Base-by-base conservation (phyloP, 2,888 invertebrate genomes). In the Nymphalis polychloros region DNA sequence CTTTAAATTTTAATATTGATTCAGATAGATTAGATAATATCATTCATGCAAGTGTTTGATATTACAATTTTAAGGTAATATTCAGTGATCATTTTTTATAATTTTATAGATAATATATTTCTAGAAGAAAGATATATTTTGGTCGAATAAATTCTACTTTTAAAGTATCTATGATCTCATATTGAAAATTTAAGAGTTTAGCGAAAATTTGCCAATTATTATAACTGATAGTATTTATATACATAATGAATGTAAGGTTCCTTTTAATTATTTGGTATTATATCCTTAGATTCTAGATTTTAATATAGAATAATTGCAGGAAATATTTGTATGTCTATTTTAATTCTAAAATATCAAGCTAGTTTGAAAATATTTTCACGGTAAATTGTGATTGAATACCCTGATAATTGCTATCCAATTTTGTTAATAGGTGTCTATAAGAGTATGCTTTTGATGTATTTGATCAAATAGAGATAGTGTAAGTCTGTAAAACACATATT, bases 131-230 rank as follows among this genome's bases (percentile, higher is more conserved):
- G 17, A 20, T 47, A 59, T 46, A 23, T 46, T 46, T 23, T 16
- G 16, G 46, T 47, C 16, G 41, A 59, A 23, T 23, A 46, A 46
- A 20, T 35, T 41, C 6, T 35, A 59, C n/a, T 63, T 19, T 47
- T 5, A 49, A 23, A 59, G 35, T 19, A 17, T 23, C 61, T 13
- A 47, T 50, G 61, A 52, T 63, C 50, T 46, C 23, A 41, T 59
- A 41, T 53, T 61, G 62, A 31, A 49, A 57, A 41, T 6, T 65
- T 62, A 71, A 62, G 55, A 55, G 31, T 55, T 55, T 31, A 64
- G 67, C 64, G 66, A 63, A 53, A 64, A 59, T 23, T 64, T 71
- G 71, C 71, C 71, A 71, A 71, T 69, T 71, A 64, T 55, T 35
- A 61, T 67, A 59, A 27, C 59, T 66, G 57, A 66, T 65, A 62